A percentile compares a stretch with the other conserved stretches of the same genome.
Evolutionary conservation across 2,888 invertebrate genomes (phyloP).

Genomic region (Physocephala rufipes): DNA sequence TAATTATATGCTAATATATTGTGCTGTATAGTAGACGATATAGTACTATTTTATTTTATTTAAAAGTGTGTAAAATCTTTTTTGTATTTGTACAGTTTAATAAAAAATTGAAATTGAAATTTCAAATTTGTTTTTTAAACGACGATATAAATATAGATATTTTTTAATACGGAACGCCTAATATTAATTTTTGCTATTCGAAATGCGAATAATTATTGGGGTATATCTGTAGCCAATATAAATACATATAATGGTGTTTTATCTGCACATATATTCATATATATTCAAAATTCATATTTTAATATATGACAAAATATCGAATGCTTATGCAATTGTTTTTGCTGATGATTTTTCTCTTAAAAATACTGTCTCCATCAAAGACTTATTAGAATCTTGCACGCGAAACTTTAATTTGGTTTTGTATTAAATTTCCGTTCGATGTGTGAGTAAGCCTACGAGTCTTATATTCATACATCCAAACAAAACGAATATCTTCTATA

Average conservation of each 20-base stretch:
- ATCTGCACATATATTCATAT: not conserved
- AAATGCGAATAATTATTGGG: too few species aligned
- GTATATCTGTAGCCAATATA: too few species aligned
- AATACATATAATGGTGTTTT: not conserved
- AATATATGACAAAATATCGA: not conserved
- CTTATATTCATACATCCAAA: not conserved
- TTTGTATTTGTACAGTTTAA: not conserved
- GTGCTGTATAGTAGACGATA: constrained; percentile 1
- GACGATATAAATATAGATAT: not conserved
- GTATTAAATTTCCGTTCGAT: not conserved
- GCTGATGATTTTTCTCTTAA: not conserved
- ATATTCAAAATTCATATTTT: not conserved
- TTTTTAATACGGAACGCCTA: too few species aligned
- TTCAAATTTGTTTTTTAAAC: not conserved
- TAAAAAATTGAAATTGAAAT: constrained; percentile 9
- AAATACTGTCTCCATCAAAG: not conserved
- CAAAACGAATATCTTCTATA: not conserved
- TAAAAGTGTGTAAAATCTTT: too few species aligned
- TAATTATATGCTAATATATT: not conserved
- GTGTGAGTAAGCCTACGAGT: not conserved
- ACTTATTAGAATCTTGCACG: constrained; percentile 8
- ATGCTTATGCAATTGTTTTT: constrained; percentile 31
- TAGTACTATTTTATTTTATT: not conserved
- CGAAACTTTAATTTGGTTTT: constrained; percentile 5
- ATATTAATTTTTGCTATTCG: too few species aligned